Evolutionary conservation across 1,140 invertebrate species (phyloP), one percentile per base, ranked within the genome.

Genomic region (Coenobita brevimanus): DNA sequence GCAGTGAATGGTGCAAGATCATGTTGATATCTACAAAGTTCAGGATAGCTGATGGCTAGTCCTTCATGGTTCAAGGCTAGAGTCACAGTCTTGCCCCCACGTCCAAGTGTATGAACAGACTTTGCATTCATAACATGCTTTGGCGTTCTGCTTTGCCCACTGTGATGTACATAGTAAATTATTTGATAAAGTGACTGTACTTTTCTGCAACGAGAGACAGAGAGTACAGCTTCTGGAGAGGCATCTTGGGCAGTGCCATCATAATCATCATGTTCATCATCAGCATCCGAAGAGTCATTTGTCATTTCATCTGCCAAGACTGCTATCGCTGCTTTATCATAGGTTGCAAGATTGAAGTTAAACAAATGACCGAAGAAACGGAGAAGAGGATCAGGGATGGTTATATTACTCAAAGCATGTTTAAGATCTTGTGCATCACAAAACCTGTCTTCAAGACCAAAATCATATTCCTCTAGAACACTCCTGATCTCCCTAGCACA

Each of bases 21-120:
- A n/a, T n/a, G n/a, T n/a, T 76, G 73, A 46, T 76, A 76, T 76
- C 73, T 76, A n/a, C 43, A 41, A n/a, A 76, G 36, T 76, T 76
- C 73, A 13, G 33, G 73, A 24, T 41, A 76, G 43, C 33, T 76
- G 3, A 69, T 69, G 64, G 64, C 64, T 36, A 69, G 64, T 17
- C 64, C 64, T 69, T 69, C 64, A 69, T 69, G 64, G 64, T 69
- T 69, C 64, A 69, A 69, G 64, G 64, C 38, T 30, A 36, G 64
- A 36, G 64, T 69, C 3, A 69, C 64, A 8, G 38, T 69, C 38
- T 69, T 69, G 64, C 64, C 64, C 24, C 64, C 24, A 21, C 33
- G 73, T 76, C 73, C 73, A 76, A 76, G 38, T 13, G 36, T 4
- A 76, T 76, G 73, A n/a, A 76, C 73, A 41, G 73, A 76, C 38